Evolutionary conservation across 2,113 vertebrate species (phyloP), one percentile per base, ranked within the genome.

Genomic region (Ictidomys tridecemlineatus): DNA sequence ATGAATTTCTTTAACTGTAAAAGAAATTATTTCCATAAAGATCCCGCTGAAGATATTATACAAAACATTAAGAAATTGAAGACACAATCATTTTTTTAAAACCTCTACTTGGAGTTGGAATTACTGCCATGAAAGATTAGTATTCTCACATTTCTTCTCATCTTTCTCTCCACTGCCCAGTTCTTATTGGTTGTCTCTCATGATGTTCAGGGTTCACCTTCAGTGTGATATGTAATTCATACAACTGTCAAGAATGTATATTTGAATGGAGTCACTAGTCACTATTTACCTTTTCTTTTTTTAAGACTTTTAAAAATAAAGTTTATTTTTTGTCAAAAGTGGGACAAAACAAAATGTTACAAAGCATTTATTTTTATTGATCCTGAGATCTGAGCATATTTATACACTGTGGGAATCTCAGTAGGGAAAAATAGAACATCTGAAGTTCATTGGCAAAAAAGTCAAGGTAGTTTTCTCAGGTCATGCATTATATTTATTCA

Each of bases 291-390:
- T 45, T 45, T 45, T 45, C 45, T 45, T 45, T 45, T 45, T 45
- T 45, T 58, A 88, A 34, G 42, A 18, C 1, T 78, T 80, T 78
- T 85, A 37, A 56, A 79, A 56, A 90, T 90, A 51, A 91, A 34
- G 17, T 53, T 85, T 96, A 86, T 63, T 73, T 96, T 83, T 67
- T 72, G 72, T 67, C 77, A 82, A 79, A 77, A 56, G 4, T 26
- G 1, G 28, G 24, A 13, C 5, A 88, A 72, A 94, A 69, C 8
- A 42, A 87, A 95, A 70, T 65, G 17, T 45, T 51, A 58, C 14
- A 58, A 74, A 93, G 7, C 28, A 56, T 56, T 63, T 84, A 30
- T 56, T 80, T 76, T 14, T 30, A 82, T 82, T 77, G 24, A 53
- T 90, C 20, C 26, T 85, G 22, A 70, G 5, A 91, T 42, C 65